These are phyloP conservation scores for Orthosia gothica DNA, from an alignment of 2,888 invertebrate species.

Conservation along the genomic window DNA sequence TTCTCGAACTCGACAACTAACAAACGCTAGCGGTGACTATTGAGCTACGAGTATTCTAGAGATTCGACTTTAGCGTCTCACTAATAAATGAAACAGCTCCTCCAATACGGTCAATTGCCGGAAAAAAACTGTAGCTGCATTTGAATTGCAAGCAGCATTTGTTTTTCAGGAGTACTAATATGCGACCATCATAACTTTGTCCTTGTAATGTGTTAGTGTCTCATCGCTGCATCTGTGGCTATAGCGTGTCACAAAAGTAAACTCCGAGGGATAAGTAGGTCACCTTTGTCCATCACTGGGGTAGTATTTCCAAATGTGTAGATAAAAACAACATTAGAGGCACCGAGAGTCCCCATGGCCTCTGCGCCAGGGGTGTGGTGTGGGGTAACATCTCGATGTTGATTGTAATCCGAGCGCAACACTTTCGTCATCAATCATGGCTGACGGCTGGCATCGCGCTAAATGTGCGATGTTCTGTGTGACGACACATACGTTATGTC, in stretches of 20 bases:
- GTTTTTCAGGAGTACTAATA: background rate
- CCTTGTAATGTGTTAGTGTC: background rate
- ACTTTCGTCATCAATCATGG: conserved; percentile 74
- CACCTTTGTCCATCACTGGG: background rate
- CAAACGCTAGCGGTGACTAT: too few species aligned
- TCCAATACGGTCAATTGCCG: background rate
- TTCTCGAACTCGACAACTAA: background rate
- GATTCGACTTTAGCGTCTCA: background rate
- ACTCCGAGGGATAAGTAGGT: too few species aligned
- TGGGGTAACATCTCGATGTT: conserved; percentile 35
- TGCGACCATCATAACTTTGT: background rate
- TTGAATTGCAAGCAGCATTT: too few species aligned
- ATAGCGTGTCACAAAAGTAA: background rate
- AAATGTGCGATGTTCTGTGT: conserved; percentile 20
- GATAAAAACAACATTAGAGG: background rate
- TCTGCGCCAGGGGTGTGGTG: background rate
- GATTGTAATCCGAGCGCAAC: conserved; percentile 71
- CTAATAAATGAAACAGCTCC: background rate
- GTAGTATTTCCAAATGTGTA: conserved; percentile 1
- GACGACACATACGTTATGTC: conserved; percentile 10
- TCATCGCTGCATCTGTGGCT: background rate
- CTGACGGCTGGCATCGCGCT: conserved; percentile 12
- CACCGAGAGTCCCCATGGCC: background rate
- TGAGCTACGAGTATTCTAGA: background rate
- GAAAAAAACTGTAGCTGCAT: background rate